Conservation (phyloP, 2,888 invertebrate species). For the Tenthredo distinguenda region DNA sequence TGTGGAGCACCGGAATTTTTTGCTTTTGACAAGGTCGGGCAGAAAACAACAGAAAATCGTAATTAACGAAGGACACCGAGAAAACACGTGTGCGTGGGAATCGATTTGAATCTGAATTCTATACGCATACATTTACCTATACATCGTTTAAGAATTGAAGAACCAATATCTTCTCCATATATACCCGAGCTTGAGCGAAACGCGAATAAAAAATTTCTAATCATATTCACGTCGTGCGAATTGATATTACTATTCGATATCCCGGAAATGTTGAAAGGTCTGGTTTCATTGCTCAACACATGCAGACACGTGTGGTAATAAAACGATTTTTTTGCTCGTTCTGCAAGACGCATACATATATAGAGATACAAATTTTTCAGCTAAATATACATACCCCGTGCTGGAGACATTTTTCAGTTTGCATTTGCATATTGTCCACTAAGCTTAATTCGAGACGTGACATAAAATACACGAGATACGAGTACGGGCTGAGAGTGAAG, state of each 20-base stretch:
- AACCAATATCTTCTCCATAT: neutral
- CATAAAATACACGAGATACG: neutral
- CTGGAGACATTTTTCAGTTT: neutral
- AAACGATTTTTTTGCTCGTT: conserved; percentile 14
- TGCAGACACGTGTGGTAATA: neutral
- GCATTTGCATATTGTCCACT: neutral
- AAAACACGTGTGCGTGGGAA: neutral
- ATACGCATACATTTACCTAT: neutral
- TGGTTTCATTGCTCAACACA: neutral
- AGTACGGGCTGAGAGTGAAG: neutral
- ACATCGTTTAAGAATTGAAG: neutral
- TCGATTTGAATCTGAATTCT: neutral
- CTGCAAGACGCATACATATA: neutral
- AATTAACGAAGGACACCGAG: neutral
- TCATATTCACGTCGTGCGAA: neutral
- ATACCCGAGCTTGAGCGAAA: neutral
- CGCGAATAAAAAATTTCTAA: neutral
- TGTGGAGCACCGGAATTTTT: neutral
- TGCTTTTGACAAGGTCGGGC: conserved; percentile 17
- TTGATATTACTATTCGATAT: neutral
- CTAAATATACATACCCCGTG: neutral
- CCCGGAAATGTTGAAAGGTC: conserved; percentile 15
- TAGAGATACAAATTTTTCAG: neutral
- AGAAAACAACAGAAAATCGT: conserved; percentile 28
- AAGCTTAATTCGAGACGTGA: conserved; percentile 1